A percentile compares a stretch with the other conserved stretches of the same genome.
These are phyloP conservation scores for Eugnorisma glareosa DNA, from an alignment of 2,888 invertebrate genomes.

Conservation along the genomic window DNA sequence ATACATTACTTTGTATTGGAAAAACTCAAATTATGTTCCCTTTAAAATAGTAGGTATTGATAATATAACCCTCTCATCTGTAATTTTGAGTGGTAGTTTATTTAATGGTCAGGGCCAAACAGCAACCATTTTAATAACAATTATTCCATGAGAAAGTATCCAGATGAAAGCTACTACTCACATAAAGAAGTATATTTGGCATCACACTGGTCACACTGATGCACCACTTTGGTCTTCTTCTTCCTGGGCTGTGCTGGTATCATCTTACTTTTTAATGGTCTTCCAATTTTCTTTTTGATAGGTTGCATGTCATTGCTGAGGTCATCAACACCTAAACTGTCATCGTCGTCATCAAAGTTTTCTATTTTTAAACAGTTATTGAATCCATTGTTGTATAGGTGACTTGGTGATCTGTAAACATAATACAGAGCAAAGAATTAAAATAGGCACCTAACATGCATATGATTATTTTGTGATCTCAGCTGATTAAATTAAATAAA, in stretches of 20 bases:
- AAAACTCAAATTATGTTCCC: not conserved
- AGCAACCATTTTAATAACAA: not conserved
- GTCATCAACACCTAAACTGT: constrained; percentile 71
- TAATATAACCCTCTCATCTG: not conserved
- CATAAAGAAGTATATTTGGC: constrained; percentile 83
- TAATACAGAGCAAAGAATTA: not conserved
- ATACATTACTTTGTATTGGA: not conserved
- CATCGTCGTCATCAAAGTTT: constrained; percentile 75
- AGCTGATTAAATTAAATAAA: no score
- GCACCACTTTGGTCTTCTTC: constrained; percentile 75
- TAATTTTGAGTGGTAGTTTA: not conserved
- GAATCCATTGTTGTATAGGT: constrained; percentile 74
- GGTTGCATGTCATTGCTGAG: constrained; percentile 62
- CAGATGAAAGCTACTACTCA: constrained; percentile 64
- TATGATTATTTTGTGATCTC: not conserved
- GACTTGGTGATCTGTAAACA: constrained; percentile 76
- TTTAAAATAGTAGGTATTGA: not conserved
- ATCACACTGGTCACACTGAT: constrained; percentile 84
- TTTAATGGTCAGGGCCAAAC: not conserved
- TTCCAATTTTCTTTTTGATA: constrained; percentile 66
- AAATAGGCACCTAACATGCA: not conserved
- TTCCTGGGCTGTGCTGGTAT: constrained; percentile 66
- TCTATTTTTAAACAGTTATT: constrained; percentile 71
- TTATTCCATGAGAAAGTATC: not conserved
- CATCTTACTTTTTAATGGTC: constrained; percentile 65